Percentiles rank a stretch among this genome's conserved stretches.
These are phyloP conservation scores for Artemia franciscana DNA, from an alignment of 1,140 invertebrate species.

Conservation along the genomic window DNA sequence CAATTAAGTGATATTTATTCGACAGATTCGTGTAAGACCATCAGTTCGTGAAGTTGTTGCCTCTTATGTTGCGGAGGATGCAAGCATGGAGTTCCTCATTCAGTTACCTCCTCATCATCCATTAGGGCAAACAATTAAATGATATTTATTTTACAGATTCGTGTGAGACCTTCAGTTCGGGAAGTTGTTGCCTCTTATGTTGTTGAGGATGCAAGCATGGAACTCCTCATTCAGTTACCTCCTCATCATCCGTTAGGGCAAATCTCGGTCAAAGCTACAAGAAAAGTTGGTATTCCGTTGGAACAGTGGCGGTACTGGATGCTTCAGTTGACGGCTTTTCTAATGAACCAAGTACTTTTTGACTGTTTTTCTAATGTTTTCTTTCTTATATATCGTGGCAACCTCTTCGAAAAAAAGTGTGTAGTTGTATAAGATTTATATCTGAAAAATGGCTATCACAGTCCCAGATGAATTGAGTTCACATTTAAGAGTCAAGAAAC, in stretches of 20 bases:
- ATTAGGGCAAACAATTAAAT: constrained; percentile 32
- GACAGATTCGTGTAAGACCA: no score
- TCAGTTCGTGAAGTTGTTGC: constrained; percentile 54
- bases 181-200: constrained; percentile 56
- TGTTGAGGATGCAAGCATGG: constrained; percentile 55
- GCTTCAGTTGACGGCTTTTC: constrained; percentile 51
- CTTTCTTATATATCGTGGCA: constrained; percentile 6
- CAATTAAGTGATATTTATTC: no score
- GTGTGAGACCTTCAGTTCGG: constrained; percentile 34
- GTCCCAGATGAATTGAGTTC: constrained; percentile 1
- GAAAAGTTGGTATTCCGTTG: constrained; percentile 30
- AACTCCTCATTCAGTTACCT: constrained; percentile 47
- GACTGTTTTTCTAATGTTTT: constrained; percentile 1
- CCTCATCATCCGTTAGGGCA: constrained; percentile 52
- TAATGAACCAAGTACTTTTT: constrained; percentile 42
- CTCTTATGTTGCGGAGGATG: constrained; percentile 53
- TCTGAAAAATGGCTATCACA: neutral
- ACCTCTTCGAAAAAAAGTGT: neutral
- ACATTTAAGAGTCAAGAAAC: constrained; percentile 3
- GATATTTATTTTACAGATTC: neutral
- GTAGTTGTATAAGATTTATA: neutral
- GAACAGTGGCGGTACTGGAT: constrained; percentile 45
- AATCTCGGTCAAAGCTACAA: constrained; percentile 39
- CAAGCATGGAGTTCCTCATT: constrained; percentile 50
- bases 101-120: constrained; percentile 55